Evolutionary conservation across 2,797 vertebrate species (phyloP), one percentile per base, ranked within the genome.

Genomic region (Champsocephalus gunnari): DNA sequence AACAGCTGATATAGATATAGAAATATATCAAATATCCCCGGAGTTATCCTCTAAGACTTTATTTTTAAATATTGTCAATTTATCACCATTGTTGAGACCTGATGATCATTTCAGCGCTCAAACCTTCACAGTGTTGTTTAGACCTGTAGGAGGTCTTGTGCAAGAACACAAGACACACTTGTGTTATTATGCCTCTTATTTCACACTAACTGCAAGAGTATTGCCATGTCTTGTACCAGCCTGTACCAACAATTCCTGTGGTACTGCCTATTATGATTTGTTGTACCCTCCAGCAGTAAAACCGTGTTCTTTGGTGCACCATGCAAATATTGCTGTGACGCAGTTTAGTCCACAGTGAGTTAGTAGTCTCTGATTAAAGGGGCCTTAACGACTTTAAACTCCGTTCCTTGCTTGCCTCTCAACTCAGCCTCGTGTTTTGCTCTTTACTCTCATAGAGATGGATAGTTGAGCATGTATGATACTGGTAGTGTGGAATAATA

Each of bases 161-260:
- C 34, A 38, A 38, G 34, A 38, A 38, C 7, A 38, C 34, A 38
- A 2, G 5, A 38, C 19, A 71, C 66, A 50, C 73, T 76, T 76
- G 38, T 58, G 53, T 32, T 60, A 1, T 50, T 12, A 66, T n/a
- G 43, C 50, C 14, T 12, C 12, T 32, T n/a, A 13, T 5, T 28
- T 28, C 44, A 1, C n/a, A 16, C 69, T 38, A n/a, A 9, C 47
- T 50, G 16, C 49, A 51, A 58, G 47, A 24, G 0, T 3, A 61
- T 32, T 60, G 17, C n/a, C n/a, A 56, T 21, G 47, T 62, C 71
- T 57, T 80, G 82, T 77, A 48, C 69, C 56, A 71, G 57, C 83
- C 79, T 83, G 72, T 38, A 66, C 41, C 47, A 65, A 69, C 45
- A 50, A 68, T 81, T 81, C 57, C 59, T 88, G 28, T 56, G 17